Conservation (phyloP, 2,113 vertebrate species). For the Lepus europaeus region DNA sequence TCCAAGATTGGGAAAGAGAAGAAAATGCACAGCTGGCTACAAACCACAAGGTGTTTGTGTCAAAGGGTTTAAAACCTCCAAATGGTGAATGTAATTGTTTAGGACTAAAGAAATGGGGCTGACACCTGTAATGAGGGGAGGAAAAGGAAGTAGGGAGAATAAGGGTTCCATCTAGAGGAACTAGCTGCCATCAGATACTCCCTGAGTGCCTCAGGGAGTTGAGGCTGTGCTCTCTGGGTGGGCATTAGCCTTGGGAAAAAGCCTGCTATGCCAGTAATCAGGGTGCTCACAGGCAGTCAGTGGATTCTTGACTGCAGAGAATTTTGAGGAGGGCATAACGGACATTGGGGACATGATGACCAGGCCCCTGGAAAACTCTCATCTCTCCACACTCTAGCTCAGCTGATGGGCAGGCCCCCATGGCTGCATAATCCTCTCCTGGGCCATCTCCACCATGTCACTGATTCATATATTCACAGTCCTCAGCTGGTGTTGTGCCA, state of each 20-base stretch:
- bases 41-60: slow-evolving; percentile 43
- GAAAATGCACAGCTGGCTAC: slow-evolving; percentile 72
- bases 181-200: slow-evolving; percentile 79
- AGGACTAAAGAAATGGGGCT: slow-evolving; percentile 37
- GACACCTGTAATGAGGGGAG: slow-evolving; percentile 15
- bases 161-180: slow-evolving; percentile 67
- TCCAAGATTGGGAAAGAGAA: slow-evolving; percentile 61
- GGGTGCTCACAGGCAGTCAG: slow-evolving; percentile 96
- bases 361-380: slow-evolving; percentile 85
- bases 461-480: slow-evolving; percentile 83
- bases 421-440: slow-evolving; percentile 85
- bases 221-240: slow-evolving; percentile 90
- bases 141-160: not conserved
- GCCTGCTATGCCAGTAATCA: slow-evolving; percentile 97
- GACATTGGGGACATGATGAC: slow-evolving; percentile 79
- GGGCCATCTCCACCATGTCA: slow-evolving; percentile 75
- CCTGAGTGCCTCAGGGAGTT: slow-evolving; percentile 38
- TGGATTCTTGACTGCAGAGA: slow-evolving; percentile 90
- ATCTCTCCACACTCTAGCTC: slow-evolving; percentile 95
- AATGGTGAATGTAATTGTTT: slow-evolving; percentile 68
- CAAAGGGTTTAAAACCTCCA: slow-evolving; percentile 70
- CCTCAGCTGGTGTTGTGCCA: slow-evolving; percentile 76
- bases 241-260: slow-evolving; percentile 92
- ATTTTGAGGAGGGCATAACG: slow-evolving; percentile 87
- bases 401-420: slow-evolving; percentile 73